Evolutionary conservation across 2,113 vertebrate species (phyloP).

Genomic region (Channa argus): DNA sequence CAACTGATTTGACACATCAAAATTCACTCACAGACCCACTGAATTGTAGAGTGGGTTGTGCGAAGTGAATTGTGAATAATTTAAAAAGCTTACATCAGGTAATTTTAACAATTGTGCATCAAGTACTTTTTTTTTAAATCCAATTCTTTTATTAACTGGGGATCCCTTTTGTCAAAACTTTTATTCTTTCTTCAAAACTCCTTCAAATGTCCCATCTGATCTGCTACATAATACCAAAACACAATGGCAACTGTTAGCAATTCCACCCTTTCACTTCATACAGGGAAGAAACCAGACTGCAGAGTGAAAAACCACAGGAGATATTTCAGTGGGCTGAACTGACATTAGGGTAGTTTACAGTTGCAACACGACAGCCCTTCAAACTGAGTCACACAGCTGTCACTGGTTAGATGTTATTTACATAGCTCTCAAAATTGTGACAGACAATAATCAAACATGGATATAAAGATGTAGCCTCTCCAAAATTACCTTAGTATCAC

Average conservation of each 20-base stretch:
- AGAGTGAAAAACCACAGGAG: constrained; percentile 59
- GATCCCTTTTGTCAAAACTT: not conserved
- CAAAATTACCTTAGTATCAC: not conserved
- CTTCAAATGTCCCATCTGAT: constrained; percentile 39
- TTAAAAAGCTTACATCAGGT: not conserved
- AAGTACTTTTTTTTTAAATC: not conserved
- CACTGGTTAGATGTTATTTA: constrained; percentile 17
- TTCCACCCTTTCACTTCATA: constrained; percentile 42
- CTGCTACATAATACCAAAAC: not conserved
- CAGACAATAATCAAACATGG: not conserved
- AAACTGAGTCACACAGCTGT: constrained; percentile 43
- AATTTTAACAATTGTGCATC: not conserved
- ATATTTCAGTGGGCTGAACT: constrained; percentile 50
- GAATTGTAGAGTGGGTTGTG: not conserved
- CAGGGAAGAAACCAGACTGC: constrained; percentile 18
- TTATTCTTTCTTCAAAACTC: constrained; percentile 35
- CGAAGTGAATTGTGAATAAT: too few species aligned
- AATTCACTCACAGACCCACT: not conserved
- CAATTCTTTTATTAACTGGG: not conserved
- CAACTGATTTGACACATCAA: constrained; percentile 14
- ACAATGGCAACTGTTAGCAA: not conserved
- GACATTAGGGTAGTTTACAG: constrained; percentile 55
- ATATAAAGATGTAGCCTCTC: not conserved
- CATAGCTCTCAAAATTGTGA: constrained; percentile 16
- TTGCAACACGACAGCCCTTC: constrained; percentile 19